Base-by-base conservation (phyloP, 2,888 invertebrate genomes). In the Hartigia nigra region DNA sequence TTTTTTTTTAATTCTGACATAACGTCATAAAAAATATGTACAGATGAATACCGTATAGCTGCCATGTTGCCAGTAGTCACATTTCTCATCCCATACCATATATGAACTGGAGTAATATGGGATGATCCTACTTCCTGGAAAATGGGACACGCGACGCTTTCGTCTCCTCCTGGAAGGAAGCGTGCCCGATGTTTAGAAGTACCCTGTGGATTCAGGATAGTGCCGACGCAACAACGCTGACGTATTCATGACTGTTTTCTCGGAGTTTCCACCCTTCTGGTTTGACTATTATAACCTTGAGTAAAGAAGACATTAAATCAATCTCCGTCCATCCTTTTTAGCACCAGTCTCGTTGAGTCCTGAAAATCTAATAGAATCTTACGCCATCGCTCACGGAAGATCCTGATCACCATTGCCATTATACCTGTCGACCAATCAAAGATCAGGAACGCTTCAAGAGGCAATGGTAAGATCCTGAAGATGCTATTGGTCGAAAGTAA, bases 211-310 rank as follows among this genome's bases (percentile, higher is more conserved):
- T 76, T 76, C 36, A 32, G 76, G 75, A 80, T 78, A 80, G 77
- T 82, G 72, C 37, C 80, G 37, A 70, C 75, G 76, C 74, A 37
- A 69, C 80, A 69, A 12, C 77, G 87, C 80, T 78, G 87, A 88
- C 74, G 86, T 87, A 88, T 87, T 87, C 82, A 87, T 86, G 81
- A 81, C 77, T 85, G 79, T 86, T 84, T 85, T 86, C 82, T 81
- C 82, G 81, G 72, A 72, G 72, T 34, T 34, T 72, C 31, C 72
- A 31, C 72, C 31, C 55, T 55, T 55, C 55, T 55, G 55, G 55
- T 55, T 23, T 55, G 55, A 55, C 23, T 55, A 55, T 23, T 55
- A 55, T 23, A 55, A 55, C 55, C 55, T 55, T 5, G 23, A 55
- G 55, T 55, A 55, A 55, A 55, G 55, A 55, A 55, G 14, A 55